phyloP scores from a whole-genome alignment of 2,797 vertebrate genomes.

The Lates japonicus region DNA sequence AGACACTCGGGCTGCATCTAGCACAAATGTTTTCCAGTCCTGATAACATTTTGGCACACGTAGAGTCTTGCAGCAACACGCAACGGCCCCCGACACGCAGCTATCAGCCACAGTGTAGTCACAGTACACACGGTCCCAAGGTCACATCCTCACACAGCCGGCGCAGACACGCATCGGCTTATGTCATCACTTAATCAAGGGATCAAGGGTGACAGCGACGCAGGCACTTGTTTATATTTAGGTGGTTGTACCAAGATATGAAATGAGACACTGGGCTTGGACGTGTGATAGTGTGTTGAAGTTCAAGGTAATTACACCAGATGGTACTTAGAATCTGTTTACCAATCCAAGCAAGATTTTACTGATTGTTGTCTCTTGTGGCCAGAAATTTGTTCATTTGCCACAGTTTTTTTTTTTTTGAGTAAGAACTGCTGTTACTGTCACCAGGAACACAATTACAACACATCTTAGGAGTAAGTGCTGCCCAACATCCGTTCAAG shows the following conservation, averaged over 20 bases:
- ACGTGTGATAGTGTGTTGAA: neutral
- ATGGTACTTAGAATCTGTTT: neutral
- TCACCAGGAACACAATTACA: neutral
- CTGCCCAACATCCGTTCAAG: neutral
- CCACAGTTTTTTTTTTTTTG: neutral
- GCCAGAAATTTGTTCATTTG: neutral
- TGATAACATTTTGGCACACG: slow-evolving; percentile 45
- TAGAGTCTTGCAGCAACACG: slow-evolving; percentile 38
- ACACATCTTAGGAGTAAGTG: neutral
- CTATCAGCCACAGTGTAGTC: slow-evolving; percentile 55
- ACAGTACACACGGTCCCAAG: slow-evolving; percentile 66
- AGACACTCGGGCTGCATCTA: slow-evolving; percentile 13
- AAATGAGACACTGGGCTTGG: slow-evolving; percentile 33
- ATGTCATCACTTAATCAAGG: slow-evolving; percentile 69
- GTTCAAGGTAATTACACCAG: slow-evolving; percentile 1
- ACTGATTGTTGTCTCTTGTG: neutral
- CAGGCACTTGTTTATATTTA: slow-evolving; percentile 57
- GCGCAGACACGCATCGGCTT: slow-evolving; percentile 36
- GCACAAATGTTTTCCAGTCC: slow-evolving; percentile 20
- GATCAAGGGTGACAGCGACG: slow-evolving; percentile 58
- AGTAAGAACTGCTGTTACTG: neutral
- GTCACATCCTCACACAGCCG: slow-evolving; percentile 62
- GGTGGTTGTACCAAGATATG: slow-evolving; percentile 32
- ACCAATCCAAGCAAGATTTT: neutral
- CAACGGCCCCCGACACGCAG: slow-evolving; percentile 11